Conservation (phyloP, 2,888 invertebrate species). For the Erebia epiphron region DNA sequence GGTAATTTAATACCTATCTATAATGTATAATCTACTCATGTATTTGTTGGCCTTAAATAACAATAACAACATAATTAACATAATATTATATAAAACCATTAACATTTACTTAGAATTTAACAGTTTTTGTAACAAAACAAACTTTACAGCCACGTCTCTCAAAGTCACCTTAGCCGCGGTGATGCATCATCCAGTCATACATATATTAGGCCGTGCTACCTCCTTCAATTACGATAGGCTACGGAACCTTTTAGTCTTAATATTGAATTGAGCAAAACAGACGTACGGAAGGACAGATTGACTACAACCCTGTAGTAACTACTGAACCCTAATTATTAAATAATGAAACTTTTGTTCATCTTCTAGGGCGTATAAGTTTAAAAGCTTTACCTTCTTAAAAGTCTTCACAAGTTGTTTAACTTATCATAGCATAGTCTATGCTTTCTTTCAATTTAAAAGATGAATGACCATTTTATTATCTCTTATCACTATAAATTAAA, state of each 20-base stretch:
- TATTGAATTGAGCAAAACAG: conserved; percentile 77
- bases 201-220: conserved; percentile 64
- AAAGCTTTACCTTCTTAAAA: conserved; percentile 75
- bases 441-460: conserved; percentile 59
- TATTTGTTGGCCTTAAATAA: neutral
- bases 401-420: conserved; percentile 77
- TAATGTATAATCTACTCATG: neutral
- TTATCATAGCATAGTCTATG: conserved; percentile 68
- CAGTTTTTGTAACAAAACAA: neutral
- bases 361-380: conserved; percentile 72
- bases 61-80: neutral
- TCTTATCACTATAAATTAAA: conserved; percentile 61
- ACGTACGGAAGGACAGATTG: conserved; percentile 78
- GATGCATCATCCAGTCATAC: conserved; percentile 43
- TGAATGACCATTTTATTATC: conserved; percentile 56
- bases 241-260: conserved; percentile 66
- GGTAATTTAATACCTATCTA: neutral
- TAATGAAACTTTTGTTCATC: conserved; percentile 60
- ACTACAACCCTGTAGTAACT: conserved; percentile 74
- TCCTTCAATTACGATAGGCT: conserved; percentile 63
- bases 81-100: neutral
- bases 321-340: conserved; percentile 71
- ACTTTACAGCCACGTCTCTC: conserved; percentile 28
- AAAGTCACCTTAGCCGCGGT: conserved; percentile 35
- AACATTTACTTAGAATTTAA: conserved; percentile 1